These are phyloP conservation scores for Propithecus coquereli DNA, from an alignment of 2,113 vertebrate genomes.

Conservation along the genomic window DNA sequence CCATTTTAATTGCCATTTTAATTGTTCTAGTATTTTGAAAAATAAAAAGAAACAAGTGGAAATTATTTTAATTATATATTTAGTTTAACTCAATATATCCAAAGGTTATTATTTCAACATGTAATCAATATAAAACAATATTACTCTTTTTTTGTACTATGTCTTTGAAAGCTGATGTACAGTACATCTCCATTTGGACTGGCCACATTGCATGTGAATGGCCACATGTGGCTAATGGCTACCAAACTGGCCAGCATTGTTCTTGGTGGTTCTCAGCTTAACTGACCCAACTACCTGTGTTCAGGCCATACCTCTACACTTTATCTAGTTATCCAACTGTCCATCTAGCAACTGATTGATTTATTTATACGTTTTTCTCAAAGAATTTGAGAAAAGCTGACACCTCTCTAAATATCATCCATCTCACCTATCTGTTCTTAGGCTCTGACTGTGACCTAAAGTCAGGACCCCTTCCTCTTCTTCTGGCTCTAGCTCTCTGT, in stretches of 20 bases:
- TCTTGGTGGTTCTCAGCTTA: not conserved
- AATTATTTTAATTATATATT: constrained; percentile 4
- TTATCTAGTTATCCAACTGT: not conserved
- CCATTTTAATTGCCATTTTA: not conserved
- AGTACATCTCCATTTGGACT: not conserved
- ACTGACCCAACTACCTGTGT: not conserved
- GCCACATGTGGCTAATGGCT: not conserved
- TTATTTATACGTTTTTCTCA: not conserved
- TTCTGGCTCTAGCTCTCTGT: not conserved
- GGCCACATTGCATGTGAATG: not conserved
- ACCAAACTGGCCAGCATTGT: not conserved
- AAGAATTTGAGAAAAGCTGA: not conserved
- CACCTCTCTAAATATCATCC: not conserved
- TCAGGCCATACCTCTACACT: not conserved
- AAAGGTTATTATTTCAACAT: not conserved
- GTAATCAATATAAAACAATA: not conserved
- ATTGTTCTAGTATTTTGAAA: not conserved
- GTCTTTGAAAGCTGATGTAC: not conserved
- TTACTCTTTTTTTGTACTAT: not conserved
- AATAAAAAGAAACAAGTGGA: not conserved
- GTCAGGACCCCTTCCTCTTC: not conserved
- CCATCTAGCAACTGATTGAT: not conserved
- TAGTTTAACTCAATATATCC: not conserved
- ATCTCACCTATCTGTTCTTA: not conserved
- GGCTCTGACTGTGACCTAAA: not conserved